Conservation (phyloP, 2,888 invertebrate genomes). For the Nowickia ferox region DNA sequence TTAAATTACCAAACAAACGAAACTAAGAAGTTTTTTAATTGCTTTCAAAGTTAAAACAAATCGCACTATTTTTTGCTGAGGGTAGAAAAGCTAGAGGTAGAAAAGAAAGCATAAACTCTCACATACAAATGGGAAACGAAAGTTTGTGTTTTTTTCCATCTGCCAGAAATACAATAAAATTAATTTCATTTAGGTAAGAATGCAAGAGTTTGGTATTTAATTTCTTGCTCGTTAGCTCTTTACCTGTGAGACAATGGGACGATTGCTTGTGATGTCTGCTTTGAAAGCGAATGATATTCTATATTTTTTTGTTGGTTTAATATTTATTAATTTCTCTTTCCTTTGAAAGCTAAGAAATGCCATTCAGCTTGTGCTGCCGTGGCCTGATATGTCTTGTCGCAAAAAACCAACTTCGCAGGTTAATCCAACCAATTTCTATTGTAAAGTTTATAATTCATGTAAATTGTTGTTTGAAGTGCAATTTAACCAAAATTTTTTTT, state of each 20-base stretch:
- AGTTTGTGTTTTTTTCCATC: not conserved
- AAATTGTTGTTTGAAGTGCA: too few relatives aligned
- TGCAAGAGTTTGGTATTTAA: slow-evolving; percentile 26
- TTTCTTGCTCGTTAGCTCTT: slow-evolving; percentile 39
- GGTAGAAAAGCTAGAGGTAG: not conserved
- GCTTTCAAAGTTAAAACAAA: slow-evolving; percentile 68
- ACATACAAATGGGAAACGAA: not conserved
- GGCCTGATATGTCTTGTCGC: too few relatives aligned
- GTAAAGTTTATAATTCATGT: too few relatives aligned
- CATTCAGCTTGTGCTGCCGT: too few relatives aligned
- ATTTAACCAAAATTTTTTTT: too few relatives aligned
- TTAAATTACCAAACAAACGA: slow-evolving; percentile 71
- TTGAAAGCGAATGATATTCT: too few relatives aligned
- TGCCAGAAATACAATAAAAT: slow-evolving; percentile 33
- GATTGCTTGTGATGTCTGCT: not conserved
- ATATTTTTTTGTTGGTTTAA: too few relatives aligned
- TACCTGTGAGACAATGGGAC: slow-evolving; percentile 15
- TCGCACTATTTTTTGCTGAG: slow-evolving; percentile 44
- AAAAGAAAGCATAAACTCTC: not conserved
- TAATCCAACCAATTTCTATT: too few relatives aligned
- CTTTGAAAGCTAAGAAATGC: too few relatives aligned
- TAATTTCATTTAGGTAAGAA: slow-evolving; percentile 22
- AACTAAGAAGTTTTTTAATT: slow-evolving; percentile 70
- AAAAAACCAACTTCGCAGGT: too few relatives aligned
- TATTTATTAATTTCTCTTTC: too few relatives aligned